These are phyloP conservation scores for Eleutherodactylus coqui DNA, from an alignment of 2,797 vertebrate genomes.

Conservation along the genomic window DNA sequence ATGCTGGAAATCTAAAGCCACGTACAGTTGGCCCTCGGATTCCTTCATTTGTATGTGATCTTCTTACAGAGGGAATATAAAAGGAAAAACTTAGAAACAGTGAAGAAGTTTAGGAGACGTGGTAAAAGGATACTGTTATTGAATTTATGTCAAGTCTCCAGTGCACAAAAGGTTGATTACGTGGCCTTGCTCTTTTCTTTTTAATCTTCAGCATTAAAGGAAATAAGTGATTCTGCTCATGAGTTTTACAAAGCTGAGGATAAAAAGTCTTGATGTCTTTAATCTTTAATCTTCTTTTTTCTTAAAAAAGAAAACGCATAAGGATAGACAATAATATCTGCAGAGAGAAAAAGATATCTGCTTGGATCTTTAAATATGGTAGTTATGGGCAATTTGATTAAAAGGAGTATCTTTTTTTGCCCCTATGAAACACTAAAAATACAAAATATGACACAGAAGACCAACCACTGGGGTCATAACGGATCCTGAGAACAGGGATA, in stretches of 20 bases:
- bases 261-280: slow-evolving; percentile 4
- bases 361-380: background rate
- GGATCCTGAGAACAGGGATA: background rate
- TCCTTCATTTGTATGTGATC: slow-evolving; percentile 42
- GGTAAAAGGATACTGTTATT: slow-evolving; percentile 41
- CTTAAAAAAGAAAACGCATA: background rate
- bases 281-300: too few species aligned
- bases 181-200: slow-evolving; percentile 29
- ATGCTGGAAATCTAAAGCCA: slow-evolving; percentile 35
- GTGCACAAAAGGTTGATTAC: slow-evolving; percentile 41
- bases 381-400: background rate
- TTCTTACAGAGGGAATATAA: slow-evolving; percentile 32
- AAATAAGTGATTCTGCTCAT: slow-evolving; percentile 24
- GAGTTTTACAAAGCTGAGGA: slow-evolving; percentile 12
- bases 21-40: background rate
- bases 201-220: slow-evolving; percentile 19
- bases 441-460: background rate
- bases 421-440: background rate
- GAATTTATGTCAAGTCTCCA: slow-evolving; percentile 45
- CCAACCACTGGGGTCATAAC: background rate
- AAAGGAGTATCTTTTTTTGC: background rate
- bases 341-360: background rate
- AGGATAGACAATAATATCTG: background rate
- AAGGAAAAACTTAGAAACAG: slow-evolving; percentile 38
- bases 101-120: slow-evolving; percentile 33